Evolutionary conservation across 2,888 invertebrate genomes (phyloP).

Genomic region (Scaptomyza flava): DNA sequence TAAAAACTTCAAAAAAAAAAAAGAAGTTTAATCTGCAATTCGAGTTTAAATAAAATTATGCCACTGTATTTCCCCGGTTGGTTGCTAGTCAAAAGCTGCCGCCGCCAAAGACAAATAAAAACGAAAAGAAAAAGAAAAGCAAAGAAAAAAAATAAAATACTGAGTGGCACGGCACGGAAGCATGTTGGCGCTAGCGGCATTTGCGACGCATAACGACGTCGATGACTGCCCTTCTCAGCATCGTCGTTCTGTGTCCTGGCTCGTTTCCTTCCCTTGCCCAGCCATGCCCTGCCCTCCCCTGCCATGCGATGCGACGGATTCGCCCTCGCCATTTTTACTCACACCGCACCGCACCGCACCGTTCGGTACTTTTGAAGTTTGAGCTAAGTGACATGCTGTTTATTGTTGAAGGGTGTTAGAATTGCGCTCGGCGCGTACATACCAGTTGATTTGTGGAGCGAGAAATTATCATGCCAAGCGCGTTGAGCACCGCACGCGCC

Average conservation of each 20-base stretch:
- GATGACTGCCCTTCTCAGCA: conserved; percentile 67
- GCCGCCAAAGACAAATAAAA: conserved; percentile 70
- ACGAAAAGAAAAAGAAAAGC: conserved; percentile 22
- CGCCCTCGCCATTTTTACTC: conserved; percentile 29
- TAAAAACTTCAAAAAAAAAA: not conserved
- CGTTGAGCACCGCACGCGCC: conserved; percentile 71
- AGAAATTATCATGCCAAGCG: conserved; percentile 81
- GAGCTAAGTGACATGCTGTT: conserved; percentile 84
- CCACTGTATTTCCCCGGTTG: conserved; percentile 36
- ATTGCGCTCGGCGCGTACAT: conserved; percentile 76
- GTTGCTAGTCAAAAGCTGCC: conserved; percentile 59
- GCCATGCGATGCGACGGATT: conserved; percentile 6
- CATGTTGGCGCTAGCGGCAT: conserved; percentile 78
- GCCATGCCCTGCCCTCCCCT: conserved; percentile 1
- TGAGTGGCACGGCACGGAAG: conserved; percentile 67
- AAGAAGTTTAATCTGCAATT: not conserved
- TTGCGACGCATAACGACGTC: conserved; percentile 76
- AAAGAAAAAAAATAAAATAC: conserved; percentile 5
- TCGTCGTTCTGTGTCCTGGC: conserved; percentile 17
- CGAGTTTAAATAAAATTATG: not conserved
- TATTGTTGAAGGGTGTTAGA: conserved; percentile 84
- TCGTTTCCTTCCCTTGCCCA: conserved; percentile 10
- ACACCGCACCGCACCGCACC: conserved; percentile 13
- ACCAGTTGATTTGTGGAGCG: conserved; percentile 72
- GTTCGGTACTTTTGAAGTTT: conserved; percentile 82